These are phyloP conservation scores for Zaprionus davidi DNA, from an alignment of 1,140 invertebrate species.

Conservation along the genomic window DNA sequence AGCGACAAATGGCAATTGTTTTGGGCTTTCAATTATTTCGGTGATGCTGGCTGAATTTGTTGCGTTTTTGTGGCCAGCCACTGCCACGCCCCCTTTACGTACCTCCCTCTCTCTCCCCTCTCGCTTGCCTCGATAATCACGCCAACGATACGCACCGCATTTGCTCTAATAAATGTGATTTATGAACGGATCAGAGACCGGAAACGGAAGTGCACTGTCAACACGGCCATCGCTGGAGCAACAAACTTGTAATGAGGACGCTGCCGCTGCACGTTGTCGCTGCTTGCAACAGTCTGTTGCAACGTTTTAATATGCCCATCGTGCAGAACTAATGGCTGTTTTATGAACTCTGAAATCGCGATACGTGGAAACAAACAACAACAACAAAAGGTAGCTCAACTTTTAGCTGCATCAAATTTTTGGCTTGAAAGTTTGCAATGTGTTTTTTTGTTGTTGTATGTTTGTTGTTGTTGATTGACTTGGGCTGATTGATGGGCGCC, in stretches of 20 bases:
- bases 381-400: neutral
- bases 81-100: neutral
- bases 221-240: slow-evolving; percentile 23
- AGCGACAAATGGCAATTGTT: slow-evolving; percentile 24
- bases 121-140: neutral
- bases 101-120: neutral
- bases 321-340: slow-evolving; percentile 27
- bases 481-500: slow-evolving; percentile 65
- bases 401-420: slow-evolving; percentile 22
- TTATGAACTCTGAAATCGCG: slow-evolving; percentile 16
- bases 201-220: slow-evolving; percentile 42
- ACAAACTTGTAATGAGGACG: slow-evolving; percentile 59
- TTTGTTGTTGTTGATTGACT: slow-evolving; percentile 59
- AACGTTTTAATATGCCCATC: slow-evolving; percentile 38
- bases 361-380: neutral
- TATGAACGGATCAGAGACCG: slow-evolving; percentile 46
- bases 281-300: slow-evolving; percentile 2
- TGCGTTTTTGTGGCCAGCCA: slow-evolving; percentile 62
- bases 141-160: slow-evolving; percentile 37
- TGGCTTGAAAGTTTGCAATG: slow-evolving; percentile 46
- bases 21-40: slow-evolving; percentile 51
- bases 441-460: slow-evolving; percentile 9
- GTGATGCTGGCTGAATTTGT: slow-evolving; percentile 54
- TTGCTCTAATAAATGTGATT: slow-evolving; percentile 74
- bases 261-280: neutral